phyloP scores from a whole-genome alignment of 2,113 vertebrate species.

The Haplotaxodon microlepis region DNA sequence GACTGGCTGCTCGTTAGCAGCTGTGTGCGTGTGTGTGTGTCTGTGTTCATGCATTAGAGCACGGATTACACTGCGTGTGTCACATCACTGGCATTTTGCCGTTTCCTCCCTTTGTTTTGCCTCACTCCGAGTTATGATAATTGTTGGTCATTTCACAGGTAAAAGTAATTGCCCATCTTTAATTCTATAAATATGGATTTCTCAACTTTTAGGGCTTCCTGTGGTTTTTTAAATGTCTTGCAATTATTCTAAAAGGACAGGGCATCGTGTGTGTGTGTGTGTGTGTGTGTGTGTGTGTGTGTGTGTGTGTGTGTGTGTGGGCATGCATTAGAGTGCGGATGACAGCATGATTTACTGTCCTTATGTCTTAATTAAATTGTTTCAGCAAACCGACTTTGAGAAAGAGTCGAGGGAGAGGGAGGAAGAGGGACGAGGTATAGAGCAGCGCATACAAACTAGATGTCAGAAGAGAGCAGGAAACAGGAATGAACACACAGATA shows the following conservation, averaged over 20 bases:
- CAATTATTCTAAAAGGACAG: constrained; percentile 58
- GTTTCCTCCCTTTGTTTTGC: constrained; percentile 38
- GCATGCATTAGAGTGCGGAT: not conserved
- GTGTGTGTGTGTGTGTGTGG: not conserved
- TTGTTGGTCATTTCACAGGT: constrained; percentile 40
- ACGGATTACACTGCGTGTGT: not conserved
- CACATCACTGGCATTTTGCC: constrained; percentile 9
- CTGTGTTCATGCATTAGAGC: not conserved
- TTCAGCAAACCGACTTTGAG: constrained; percentile 86
- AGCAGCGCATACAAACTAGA: constrained; percentile 44
- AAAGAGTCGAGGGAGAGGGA: constrained; percentile 60
- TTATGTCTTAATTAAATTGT: constrained; percentile 98
- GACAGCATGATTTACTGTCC: constrained; percentile 87
- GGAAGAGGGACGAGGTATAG: constrained; percentile 15
- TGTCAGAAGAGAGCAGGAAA: constrained; percentile 34
- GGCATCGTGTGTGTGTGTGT: not conserved
- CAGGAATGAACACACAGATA: constrained; percentile 12
- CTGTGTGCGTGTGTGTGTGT: not conserved
- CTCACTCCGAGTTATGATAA: constrained; percentile 35
- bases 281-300: not conserved
- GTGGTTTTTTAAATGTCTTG: constrained; percentile 22
- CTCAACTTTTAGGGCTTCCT: constrained; percentile 19
- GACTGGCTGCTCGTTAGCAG: constrained; percentile 51
- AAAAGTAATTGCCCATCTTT: constrained; percentile 38
- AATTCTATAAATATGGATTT: constrained; percentile 59